These are phyloP conservation scores for Orthosia gothica DNA, from an alignment of 2,888 invertebrate genomes.

Conservation along the genomic window DNA sequence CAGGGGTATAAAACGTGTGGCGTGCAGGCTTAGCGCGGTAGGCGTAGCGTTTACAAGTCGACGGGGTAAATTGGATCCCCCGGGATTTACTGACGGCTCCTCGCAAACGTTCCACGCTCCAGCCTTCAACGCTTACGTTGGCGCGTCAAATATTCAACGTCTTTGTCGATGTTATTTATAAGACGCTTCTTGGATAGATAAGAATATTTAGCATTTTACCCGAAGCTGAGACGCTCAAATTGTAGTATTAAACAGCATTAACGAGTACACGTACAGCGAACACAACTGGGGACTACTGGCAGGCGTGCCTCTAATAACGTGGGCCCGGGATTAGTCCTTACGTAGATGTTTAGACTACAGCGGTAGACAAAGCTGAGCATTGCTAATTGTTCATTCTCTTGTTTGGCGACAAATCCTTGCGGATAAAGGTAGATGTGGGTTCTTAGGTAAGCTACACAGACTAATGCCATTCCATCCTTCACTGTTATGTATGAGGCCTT, in stretches of 20 bases:
- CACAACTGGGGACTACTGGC: slow-evolving; percentile 30
- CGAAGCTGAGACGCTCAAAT: slow-evolving; percentile 44
- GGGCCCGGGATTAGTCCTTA: slow-evolving; percentile 36
- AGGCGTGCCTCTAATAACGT: slow-evolving; percentile 33
- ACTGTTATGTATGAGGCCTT: slow-evolving; percentile 24
- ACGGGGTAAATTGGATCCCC: slow-evolving; percentile 87
- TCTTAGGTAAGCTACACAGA: slow-evolving; percentile 17
- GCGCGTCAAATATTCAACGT: slow-evolving; percentile 84
- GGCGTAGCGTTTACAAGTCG: slow-evolving; percentile 82
- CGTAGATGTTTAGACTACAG: slow-evolving; percentile 39
- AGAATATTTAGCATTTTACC: slow-evolving; percentile 65
- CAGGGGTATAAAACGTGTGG: slow-evolving; percentile 80
- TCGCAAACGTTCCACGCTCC: slow-evolving; percentile 75
- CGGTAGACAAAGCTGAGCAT: slow-evolving; percentile 43
- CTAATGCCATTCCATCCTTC: slow-evolving; percentile 14
- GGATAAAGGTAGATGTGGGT: slow-evolving; percentile 30
- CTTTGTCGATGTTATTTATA: slow-evolving; percentile 77
- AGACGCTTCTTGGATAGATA: slow-evolving; percentile 67
- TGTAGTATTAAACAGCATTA: slow-evolving; percentile 45
- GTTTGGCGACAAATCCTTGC: slow-evolving; percentile 52
- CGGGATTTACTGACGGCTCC: slow-evolving; percentile 85
- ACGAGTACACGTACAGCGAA: slow-evolving; percentile 34
- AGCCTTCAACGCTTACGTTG: slow-evolving; percentile 76
- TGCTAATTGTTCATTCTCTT: slow-evolving; percentile 62
- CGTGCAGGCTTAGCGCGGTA: slow-evolving; percentile 78